Percentiles rank a stretch among this genome's conserved stretches.
phyloP scores from a whole-genome alignment of 2,888 invertebrate species.

The Elysia crispata region DNA sequence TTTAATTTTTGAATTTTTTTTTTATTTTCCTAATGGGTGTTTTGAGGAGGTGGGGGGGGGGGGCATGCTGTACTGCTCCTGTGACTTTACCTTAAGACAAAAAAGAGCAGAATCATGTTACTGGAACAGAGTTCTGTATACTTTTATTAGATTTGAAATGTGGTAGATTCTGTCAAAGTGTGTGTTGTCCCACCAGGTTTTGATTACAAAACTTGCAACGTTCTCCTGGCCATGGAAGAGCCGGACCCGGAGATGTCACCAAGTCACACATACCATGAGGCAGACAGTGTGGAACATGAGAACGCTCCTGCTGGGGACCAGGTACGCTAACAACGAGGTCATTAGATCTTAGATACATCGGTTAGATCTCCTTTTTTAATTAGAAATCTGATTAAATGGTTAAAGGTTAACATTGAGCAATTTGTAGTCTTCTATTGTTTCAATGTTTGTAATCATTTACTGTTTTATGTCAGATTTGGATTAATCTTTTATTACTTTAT shows the following conservation, averaged over 20 bases:
- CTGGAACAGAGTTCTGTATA: too few relatives aligned
- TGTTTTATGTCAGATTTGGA: too few relatives aligned
- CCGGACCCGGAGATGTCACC: constrained; percentile 50
- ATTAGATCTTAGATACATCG: too few relatives aligned
- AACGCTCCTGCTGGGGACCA: constrained; percentile 73
- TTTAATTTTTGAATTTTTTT: neutral
- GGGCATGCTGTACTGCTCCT: neutral
- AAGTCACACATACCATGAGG: constrained; percentile 79
- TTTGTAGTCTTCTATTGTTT: too few relatives aligned
- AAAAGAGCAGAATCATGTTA: too few relatives aligned
- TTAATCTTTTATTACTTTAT: too few relatives aligned
- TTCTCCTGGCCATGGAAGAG: constrained; percentile 93
- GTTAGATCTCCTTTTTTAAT: too few relatives aligned
- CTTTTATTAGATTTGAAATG: too few relatives aligned
- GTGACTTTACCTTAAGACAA: neutral
- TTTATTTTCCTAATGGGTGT: neutral
- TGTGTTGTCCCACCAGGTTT: constrained; percentile 80
- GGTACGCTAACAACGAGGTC: too few relatives aligned
- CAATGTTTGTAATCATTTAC: too few relatives aligned
- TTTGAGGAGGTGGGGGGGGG: neutral
- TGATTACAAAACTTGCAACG: constrained; percentile 99
- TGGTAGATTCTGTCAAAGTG: neutral
- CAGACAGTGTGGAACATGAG: constrained; percentile 78
- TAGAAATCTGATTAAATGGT: too few relatives aligned
- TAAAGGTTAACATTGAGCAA: too few relatives aligned